Evolutionary conservation across 2,113 vertebrate species (phyloP).

Genomic region (Calidris pygmaea): DNA sequence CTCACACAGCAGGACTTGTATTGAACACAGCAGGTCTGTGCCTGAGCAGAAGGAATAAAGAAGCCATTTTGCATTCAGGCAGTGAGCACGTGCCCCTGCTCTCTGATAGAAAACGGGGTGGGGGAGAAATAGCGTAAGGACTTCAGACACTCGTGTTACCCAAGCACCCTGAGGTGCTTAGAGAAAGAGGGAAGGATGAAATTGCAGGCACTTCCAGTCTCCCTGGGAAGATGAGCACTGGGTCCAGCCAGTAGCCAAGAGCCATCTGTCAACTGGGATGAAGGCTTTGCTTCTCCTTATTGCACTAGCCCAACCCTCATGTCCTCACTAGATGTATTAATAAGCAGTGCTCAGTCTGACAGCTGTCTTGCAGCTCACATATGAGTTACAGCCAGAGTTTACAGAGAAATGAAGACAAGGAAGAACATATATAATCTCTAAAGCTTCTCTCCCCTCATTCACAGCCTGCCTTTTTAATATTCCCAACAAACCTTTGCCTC

Average conservation of each 20-base stretch:
- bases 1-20: background rate
- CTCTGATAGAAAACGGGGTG: background rate
- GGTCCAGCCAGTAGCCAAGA: background rate
- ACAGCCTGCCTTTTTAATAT: background rate
- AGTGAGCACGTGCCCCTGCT: background rate
- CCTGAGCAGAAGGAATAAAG: background rate
- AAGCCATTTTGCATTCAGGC: background rate
- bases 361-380: constrained; percentile 16
- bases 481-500: background rate
- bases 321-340: background rate
- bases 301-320: background rate
- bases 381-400: constrained; percentile 3
- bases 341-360: constrained; percentile 7
- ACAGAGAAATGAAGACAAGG: background rate
- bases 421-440: background rate
- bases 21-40: background rate
- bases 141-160: background rate
- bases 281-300: background rate
- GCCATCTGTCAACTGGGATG: background rate
- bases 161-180: background rate
- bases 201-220: background rate
- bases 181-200: background rate
- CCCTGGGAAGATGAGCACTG: background rate
- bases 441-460: background rate
- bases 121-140: background rate